Conservation (phyloP, 2,888 invertebrate genomes). For the Corythucha ciliata region DNA sequence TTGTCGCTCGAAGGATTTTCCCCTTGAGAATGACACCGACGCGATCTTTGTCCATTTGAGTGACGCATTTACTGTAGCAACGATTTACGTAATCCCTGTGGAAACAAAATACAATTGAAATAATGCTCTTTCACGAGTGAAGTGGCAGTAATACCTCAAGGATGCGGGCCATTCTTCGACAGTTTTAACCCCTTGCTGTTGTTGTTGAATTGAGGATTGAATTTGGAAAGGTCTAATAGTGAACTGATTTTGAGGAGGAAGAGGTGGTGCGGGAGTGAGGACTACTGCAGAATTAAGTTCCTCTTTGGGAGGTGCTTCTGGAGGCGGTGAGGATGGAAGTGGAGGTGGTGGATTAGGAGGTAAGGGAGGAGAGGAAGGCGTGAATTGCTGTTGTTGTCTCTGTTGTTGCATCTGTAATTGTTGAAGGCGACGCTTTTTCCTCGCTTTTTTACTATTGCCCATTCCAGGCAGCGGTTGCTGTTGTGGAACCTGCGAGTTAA, state of each 20-base stretch:
- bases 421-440: no score
- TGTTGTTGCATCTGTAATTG: no score
- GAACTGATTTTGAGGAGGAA: no score
- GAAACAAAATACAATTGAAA: background rate
- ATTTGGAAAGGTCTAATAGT: no score
- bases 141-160: slow-evolving; percentile 21
- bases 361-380: slow-evolving; percentile 29
- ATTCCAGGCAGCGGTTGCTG: no score
- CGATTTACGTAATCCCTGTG: slow-evolving; percentile 67
- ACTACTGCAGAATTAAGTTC: slow-evolving; percentile 43
- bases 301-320: no score
- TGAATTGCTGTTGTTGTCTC: no score
- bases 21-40: slow-evolving; percentile 90
- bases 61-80: slow-evolving; percentile 84
- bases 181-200: slow-evolving; percentile 19
- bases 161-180: slow-evolving; percentile 33
- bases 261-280: slow-evolving; percentile 39
- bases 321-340: slow-evolving; percentile 45
- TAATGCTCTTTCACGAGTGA: background rate
- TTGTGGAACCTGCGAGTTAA: no score
- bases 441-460: no score
- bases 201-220: background rate
- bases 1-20: slow-evolving; percentile 82
- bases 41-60: slow-evolving; percentile 82
- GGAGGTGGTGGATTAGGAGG: slow-evolving; percentile 41